Base-by-base conservation (phyloP, 2,888 invertebrate genomes). In the Phytoseiulus persimilis region DNA sequence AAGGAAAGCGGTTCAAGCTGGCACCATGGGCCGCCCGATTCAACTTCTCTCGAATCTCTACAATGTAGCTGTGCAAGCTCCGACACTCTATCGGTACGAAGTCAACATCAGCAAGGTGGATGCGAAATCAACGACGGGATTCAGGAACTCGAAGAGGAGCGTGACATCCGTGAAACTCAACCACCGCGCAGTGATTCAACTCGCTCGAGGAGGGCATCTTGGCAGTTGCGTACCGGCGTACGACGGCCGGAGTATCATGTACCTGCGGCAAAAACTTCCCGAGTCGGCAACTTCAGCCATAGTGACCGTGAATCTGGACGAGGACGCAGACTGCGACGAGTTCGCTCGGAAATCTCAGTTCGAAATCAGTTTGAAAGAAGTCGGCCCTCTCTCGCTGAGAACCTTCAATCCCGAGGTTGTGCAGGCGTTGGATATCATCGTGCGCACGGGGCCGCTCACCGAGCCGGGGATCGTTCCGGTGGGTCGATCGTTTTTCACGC, bases 1-100 rank as follows among this genome's bases (percentile, higher is more conserved):
- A 9, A 11, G 33, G 6, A 32, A 9, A 39, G 32, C 87, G 39
- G 65, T 65, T 65, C 65, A 65, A 23, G 11, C 45, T 1, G 87
- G 87, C 0, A 87, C 33, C n/a, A 11, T 28, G 5, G 87, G 87
- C 6, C 87, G 45, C 28, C 87, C 87, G 87, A 87, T 87, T 9
- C 87, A 87, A 14, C 87, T 87, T 5, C 11, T 87, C 23, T 87
- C 87, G 45, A 87, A 87, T n/a, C 87, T 87, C 87, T 87, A 87
- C 32, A 45, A 33, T n/a, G 33, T 87, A 11, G 9, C 87, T 32
- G 87, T 87, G 32, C 45, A 33, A 33, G 87, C 45, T 33, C 87
- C 32, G 32, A 45, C 32, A 1, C 31, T 87, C 6, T 87, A 39
- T 23, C 87, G 45, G 28, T 87, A 87, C 45, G 87, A 87, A 23